Percentiles rank a stretch among this genome's conserved stretches.
Evolutionary conservation across 2,888 invertebrate species (phyloP).

Genomic region (Lycocerus yunnanus): DNA sequence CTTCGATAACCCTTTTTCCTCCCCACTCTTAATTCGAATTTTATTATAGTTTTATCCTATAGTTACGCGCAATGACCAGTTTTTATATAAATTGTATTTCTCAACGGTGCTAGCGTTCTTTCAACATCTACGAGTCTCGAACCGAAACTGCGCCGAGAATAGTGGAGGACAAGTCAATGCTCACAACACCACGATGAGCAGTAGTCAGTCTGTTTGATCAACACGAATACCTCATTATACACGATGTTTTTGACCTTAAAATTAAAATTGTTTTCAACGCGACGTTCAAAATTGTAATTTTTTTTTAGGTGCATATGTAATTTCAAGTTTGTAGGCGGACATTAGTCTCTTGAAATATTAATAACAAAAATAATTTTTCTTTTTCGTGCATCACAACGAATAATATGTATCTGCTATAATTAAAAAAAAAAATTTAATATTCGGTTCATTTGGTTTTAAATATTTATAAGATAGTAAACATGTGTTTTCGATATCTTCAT

Average conservation of each 20-base stretch:
- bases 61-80: conserved; percentile 40
- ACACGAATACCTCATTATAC: conserved; percentile 12
- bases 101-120: conserved; percentile 10
- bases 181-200: conserved; percentile 12
- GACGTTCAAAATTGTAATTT: neutral
- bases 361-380: neutral
- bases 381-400: neutral
- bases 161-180: conserved; percentile 10
- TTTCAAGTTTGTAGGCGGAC: neutral
- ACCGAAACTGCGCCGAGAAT: conserved; percentile 1
- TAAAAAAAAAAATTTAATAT: neutral
- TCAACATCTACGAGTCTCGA: neutral
- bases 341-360: neutral
- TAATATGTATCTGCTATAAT: neutral
- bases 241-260: conserved; percentile 25
- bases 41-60: conserved; percentile 51
- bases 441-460: conserved; percentile 9
- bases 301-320: neutral
- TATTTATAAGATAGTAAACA: conserved; percentile 23
- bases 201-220: conserved; percentile 4
- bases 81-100: conserved; percentile 27
- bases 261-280: conserved; percentile 9
- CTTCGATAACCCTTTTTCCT: conserved; percentile 46
- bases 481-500: conserved; percentile 35
- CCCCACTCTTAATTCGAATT: conserved; percentile 46